These are phyloP conservation scores for Hephaestus fuliginosus DNA, from an alignment of 2,797 vertebrate species.

Conservation along the genomic window DNA sequence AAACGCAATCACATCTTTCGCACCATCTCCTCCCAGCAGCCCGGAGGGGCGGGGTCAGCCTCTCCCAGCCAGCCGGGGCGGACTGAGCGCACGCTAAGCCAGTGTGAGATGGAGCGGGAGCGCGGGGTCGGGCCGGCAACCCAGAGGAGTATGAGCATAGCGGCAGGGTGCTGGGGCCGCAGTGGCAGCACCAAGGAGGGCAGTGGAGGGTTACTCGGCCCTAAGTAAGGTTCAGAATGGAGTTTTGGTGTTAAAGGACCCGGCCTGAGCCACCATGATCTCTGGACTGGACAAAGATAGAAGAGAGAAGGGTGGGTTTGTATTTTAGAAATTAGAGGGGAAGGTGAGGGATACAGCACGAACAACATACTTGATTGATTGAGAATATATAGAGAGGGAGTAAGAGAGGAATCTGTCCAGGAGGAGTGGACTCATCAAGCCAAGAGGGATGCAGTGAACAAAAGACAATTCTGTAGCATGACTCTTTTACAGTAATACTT, in stretches of 20 bases:
- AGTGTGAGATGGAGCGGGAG: slow-evolving; percentile 90
- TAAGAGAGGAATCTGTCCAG: slow-evolving; percentile 31
- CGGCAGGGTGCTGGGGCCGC: slow-evolving; percentile 95
- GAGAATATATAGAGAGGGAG: slow-evolving; percentile 19
- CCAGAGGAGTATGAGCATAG: slow-evolving; percentile 94
- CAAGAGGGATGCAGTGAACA: slow-evolving; percentile 39
- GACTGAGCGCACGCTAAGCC: slow-evolving; percentile 90
- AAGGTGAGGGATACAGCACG: not conserved
- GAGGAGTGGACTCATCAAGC: slow-evolving; percentile 63
- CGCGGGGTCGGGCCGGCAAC: slow-evolving; percentile 74
- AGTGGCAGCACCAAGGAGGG: slow-evolving; percentile 87
- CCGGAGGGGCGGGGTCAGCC: slow-evolving; percentile 66
- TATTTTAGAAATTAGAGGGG: slow-evolving; percentile 9
- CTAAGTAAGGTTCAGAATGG: slow-evolving; percentile 84
- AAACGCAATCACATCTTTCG: slow-evolving; percentile 96
- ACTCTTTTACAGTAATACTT: slow-evolving; percentile 73
- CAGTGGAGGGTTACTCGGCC: slow-evolving; percentile 87
- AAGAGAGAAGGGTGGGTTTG: slow-evolving; percentile 27
- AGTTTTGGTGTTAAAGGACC: slow-evolving; percentile 22
- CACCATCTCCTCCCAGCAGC: slow-evolving; percentile 94
- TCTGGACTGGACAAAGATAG: slow-evolving; percentile 39
- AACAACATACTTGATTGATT: not conserved
- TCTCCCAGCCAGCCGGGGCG: slow-evolving; percentile 67
- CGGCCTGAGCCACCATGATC: slow-evolving; percentile 58
- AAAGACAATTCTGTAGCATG: slow-evolving; percentile 75